Conservation (phyloP, 2,888 invertebrate genomes). For the Periphyllus acericola region DNA sequence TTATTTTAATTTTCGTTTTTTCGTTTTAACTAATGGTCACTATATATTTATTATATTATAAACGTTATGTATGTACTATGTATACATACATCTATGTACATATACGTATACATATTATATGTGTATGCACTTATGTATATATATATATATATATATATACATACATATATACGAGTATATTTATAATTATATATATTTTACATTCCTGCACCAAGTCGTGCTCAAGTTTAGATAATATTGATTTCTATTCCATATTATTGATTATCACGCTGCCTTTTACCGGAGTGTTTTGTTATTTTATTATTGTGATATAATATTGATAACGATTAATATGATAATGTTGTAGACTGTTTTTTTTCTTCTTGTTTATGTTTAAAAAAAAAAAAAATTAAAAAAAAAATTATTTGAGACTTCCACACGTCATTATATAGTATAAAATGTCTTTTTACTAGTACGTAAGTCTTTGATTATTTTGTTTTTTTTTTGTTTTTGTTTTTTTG, state of each 20-base stretch:
- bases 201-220: conserved; percentile 56
- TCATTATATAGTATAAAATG: not conserved
- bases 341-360: conserved; percentile 52
- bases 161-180: too few species aligned
- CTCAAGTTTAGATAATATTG: conserved; percentile 45
- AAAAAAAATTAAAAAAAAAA: not conserved
- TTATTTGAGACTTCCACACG: conserved; percentile 41
- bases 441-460: conserved; percentile 48
- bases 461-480: conserved; percentile 14
- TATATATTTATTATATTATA: not conserved
- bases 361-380: conserved; percentile 33
- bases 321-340: not conserved
- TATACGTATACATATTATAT: not conserved
- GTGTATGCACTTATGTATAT: not conserved
- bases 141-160: not conserved
- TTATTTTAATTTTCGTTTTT: conserved; percentile 14
- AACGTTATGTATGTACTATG: too few species aligned
- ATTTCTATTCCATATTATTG: conserved; percentile 42
- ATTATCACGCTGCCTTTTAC: conserved; percentile 55
- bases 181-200: conserved; percentile 25
- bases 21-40: conserved; percentile 15
- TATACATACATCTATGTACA: not conserved
- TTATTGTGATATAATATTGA: conserved; percentile 45
- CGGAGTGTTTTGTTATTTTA: conserved; percentile 40
- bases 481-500: conserved; percentile 10